These are phyloP conservation scores for Thalpophila matura DNA, from an alignment of 2,888 invertebrate genomes.

Conservation along the genomic window DNA sequence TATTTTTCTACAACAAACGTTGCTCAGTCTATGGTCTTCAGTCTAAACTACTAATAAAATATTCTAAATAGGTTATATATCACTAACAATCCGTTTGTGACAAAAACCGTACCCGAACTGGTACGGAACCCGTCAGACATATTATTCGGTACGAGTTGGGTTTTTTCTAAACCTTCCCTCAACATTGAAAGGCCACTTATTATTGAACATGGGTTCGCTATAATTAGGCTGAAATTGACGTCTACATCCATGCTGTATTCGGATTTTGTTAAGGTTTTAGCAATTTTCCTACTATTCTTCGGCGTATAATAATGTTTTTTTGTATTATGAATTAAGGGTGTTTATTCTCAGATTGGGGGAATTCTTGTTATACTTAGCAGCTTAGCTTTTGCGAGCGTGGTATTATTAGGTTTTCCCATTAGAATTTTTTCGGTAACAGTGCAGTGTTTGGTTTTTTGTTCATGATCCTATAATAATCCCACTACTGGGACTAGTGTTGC, in stretches of 20 bases:
- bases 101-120: slow-evolving; percentile 20
- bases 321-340: too few relatives aligned
- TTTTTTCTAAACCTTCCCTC: slow-evolving; percentile 4
- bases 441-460: too few relatives aligned
- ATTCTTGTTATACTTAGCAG: too few relatives aligned
- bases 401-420: too few relatives aligned
- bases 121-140: neutral
- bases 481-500: too few relatives aligned
- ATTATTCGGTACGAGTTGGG: neutral
- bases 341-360: too few relatives aligned
- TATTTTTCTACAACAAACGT: too few relatives aligned
- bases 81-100: slow-evolving; percentile 16
- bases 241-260: neutral
- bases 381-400: too few relatives aligned
- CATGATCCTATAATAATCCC: too few relatives aligned
- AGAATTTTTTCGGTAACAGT: too few relatives aligned
- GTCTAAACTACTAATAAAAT: neutral
- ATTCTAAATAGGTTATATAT: slow-evolving; percentile 14
- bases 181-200: slow-evolving; percentile 25
- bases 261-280: neutral
- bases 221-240: slow-evolving; percentile 45
- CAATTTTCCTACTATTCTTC: slow-evolving; percentile 1
- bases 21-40: slow-evolving; percentile 3
- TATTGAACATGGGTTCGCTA: slow-evolving; percentile 38
- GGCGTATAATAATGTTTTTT: neutral